These are phyloP conservation scores for Paratilapia polleni DNA, from an alignment of 2,113 vertebrate species.

Conservation along the genomic window DNA sequence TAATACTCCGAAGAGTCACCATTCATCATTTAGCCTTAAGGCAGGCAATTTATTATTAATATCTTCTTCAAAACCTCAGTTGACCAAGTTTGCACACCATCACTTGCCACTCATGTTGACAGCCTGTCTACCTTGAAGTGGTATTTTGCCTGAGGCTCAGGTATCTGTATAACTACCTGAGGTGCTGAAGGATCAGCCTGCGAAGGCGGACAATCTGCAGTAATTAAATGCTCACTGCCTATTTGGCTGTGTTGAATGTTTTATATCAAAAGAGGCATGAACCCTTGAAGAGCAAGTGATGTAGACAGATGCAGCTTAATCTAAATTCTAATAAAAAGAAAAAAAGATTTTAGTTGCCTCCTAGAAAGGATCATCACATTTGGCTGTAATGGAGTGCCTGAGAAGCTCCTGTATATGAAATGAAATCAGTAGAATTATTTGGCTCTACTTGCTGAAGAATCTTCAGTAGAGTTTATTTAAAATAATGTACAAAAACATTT, in stretches of 20 bases:
- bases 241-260: conserved; percentile 1
- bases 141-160: conserved; percentile 24
- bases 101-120: conserved; percentile 47
- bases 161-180: conserved; percentile 5
- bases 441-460: no score
- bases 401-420: no score
- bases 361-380: no score
- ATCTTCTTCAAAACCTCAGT: conserved; percentile 8
- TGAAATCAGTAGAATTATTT: not conserved
- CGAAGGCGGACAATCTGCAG: not conserved
- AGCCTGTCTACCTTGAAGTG: conserved; percentile 33
- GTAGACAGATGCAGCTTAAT: not conserved
- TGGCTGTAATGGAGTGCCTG: no score
- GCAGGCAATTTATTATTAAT: conserved; percentile 27
- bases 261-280: not conserved
- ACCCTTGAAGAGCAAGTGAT: not conserved
- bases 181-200: not conserved
- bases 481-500: no score
- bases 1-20: conserved; percentile 1
- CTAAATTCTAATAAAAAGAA: no score
- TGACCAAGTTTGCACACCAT: conserved; percentile 4
- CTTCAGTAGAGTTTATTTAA: no score
- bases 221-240: conserved; percentile 11
- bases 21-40: conserved; percentile 21
- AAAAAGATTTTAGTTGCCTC: no score